These are phyloP conservation scores for Centropus unirufus DNA, from an alignment of 2,113 vertebrate species.

Conservation along the genomic window DNA sequence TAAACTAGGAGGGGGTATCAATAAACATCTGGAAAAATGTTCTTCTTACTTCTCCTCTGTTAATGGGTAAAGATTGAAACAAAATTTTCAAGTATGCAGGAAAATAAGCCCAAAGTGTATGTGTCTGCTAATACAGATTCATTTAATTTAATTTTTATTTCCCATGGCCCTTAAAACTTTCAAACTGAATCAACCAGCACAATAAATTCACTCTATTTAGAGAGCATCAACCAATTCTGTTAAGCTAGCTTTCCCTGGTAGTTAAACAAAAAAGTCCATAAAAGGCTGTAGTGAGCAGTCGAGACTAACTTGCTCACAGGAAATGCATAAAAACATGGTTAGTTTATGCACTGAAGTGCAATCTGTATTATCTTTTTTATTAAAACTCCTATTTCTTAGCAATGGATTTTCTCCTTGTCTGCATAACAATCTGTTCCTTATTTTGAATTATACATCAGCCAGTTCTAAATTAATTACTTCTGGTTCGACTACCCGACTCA, in stretches of 20 bases:
- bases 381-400: background rate
- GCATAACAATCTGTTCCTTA: background rate
- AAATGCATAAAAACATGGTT: background rate
- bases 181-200: background rate
- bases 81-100: background rate
- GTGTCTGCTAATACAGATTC: background rate
- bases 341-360: background rate
- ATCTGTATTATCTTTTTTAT: background rate
- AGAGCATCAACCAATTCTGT: background rate
- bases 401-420: background rate
- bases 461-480: background rate
- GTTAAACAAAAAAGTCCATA: background rate
- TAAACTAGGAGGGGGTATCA: background rate
- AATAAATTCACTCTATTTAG: background rate
- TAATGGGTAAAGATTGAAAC: background rate
- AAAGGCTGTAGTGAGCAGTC: background rate
- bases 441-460: background rate
- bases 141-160: background rate
- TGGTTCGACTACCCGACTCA: background rate
- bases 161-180: background rate
- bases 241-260: background rate
- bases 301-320: background rate
- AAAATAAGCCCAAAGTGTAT: background rate
- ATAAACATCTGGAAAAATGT: background rate
- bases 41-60: background rate